These are phyloP conservation scores for Salvator merianae DNA, from an alignment of 2,113 vertebrate genomes.

Conservation along the genomic window DNA sequence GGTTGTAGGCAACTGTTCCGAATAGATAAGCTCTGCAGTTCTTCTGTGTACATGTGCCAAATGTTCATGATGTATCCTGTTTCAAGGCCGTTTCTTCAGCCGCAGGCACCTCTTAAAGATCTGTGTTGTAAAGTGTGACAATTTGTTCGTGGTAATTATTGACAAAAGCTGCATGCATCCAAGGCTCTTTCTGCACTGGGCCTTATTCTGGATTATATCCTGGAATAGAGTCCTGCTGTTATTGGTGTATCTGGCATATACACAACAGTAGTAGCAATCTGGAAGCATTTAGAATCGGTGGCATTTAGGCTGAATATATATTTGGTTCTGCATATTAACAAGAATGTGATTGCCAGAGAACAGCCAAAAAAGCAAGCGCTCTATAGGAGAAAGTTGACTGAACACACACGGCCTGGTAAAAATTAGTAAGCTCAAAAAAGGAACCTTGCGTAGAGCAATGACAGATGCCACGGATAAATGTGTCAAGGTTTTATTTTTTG, in stretches of 20 bases:
- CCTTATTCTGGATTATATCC: no score
- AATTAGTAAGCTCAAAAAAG: not conserved
- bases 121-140: not conserved
- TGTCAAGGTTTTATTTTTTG: not conserved
- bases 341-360: not conserved
- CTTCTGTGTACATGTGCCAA: slow-evolving; percentile 30
- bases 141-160: slow-evolving; percentile 12
- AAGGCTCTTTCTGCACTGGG: no score
- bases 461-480: not conserved
- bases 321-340: not conserved
- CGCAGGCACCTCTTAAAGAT: slow-evolving; percentile 19
- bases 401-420: not conserved
- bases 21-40: not conserved
- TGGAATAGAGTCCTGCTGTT: no score
- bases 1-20: slow-evolving; percentile 38
- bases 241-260: not conserved
- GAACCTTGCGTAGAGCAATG: not conserved
- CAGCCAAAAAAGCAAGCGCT: not conserved
- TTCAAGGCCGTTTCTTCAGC: not conserved
- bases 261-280: not conserved
- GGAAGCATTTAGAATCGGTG: not conserved
- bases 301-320: not conserved
- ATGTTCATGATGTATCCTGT: slow-evolving; percentile 31
- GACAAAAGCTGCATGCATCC: slow-evolving; percentile 4
- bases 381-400: not conserved